Conservation (phyloP, 2,113 vertebrate species). For the Oncorhynchus mykiss region DNA sequence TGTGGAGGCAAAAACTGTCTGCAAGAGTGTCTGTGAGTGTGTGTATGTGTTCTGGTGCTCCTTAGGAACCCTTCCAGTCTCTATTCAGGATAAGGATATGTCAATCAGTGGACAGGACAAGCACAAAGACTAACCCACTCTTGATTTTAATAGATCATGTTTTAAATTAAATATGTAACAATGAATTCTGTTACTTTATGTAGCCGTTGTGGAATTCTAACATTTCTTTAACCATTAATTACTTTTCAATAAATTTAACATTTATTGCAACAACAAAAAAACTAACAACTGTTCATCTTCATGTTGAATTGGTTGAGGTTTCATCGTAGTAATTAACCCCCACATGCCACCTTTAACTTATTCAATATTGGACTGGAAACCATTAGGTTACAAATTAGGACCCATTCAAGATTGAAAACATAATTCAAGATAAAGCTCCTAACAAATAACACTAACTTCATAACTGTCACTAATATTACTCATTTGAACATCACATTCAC, state of each 20-base stretch:
- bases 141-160: conserved; percentile 48
- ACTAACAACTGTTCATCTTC: conserved; percentile 57
- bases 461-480: neutral
- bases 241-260: neutral
- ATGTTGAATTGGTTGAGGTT: conserved; percentile 38
- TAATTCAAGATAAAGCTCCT: neutral
- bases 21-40: conserved; percentile 33
- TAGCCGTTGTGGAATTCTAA: conserved; percentile 52
- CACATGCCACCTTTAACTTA: too few relatives aligned
- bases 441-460: neutral
- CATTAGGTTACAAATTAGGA: neutral
- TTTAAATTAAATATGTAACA: conserved; percentile 53
- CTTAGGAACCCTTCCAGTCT: neutral
- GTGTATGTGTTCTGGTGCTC: conserved; percentile 5
- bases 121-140: conserved; percentile 68
- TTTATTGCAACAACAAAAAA: conserved; percentile 21
- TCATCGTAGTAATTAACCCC: neutral
- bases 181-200: conserved; percentile 54
- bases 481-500: conserved; percentile 1
- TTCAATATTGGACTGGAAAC: too few relatives aligned
- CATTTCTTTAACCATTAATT: conserved; percentile 58
- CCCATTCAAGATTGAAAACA: neutral
- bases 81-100: conserved; percentile 17
- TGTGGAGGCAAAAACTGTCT: conserved; percentile 29
- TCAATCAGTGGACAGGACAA: conserved; percentile 53